Percentiles rank a stretch among this genome's conserved stretches.
Conservation (phyloP, 2,113 vertebrate species). For the Oxyura jamaicensis region DNA sequence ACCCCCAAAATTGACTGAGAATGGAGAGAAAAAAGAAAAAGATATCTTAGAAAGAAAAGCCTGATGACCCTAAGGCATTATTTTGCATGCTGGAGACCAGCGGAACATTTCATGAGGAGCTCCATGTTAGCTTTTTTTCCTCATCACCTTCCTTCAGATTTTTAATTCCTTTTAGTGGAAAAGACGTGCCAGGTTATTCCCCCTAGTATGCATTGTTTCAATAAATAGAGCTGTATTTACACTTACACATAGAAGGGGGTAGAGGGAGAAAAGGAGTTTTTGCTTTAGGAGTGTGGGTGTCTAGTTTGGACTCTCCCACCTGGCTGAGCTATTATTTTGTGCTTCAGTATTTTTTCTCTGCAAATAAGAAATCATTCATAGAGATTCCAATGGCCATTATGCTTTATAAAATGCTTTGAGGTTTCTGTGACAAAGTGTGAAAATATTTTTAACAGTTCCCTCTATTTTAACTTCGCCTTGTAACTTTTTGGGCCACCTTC, state of each 20-base stretch:
- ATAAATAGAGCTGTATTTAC: background rate
- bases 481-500: background rate
- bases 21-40: background rate
- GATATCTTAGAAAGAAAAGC: background rate
- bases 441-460: background rate
- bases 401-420: background rate
- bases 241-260: background rate
- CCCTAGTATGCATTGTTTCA: background rate
- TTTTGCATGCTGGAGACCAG: background rate
- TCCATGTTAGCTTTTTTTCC: no score
- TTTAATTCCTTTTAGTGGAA: background rate
- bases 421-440: background rate
- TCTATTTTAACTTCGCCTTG: background rate
- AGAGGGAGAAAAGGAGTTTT: background rate
- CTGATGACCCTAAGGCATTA: background rate
- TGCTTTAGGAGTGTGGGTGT: background rate
- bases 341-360: background rate
- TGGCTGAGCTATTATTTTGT: background rate
- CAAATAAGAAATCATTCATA: background rate
- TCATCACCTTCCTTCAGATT: background rate
- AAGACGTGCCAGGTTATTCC: background rate
- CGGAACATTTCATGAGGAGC: background rate
- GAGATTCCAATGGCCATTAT: background rate
- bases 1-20: constrained; percentile 92
- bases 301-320: background rate